Evolutionary conservation across 2,888 invertebrate species (phyloP), one percentile per base, ranked within the genome.

Genomic region (Lasiommata megera): DNA sequence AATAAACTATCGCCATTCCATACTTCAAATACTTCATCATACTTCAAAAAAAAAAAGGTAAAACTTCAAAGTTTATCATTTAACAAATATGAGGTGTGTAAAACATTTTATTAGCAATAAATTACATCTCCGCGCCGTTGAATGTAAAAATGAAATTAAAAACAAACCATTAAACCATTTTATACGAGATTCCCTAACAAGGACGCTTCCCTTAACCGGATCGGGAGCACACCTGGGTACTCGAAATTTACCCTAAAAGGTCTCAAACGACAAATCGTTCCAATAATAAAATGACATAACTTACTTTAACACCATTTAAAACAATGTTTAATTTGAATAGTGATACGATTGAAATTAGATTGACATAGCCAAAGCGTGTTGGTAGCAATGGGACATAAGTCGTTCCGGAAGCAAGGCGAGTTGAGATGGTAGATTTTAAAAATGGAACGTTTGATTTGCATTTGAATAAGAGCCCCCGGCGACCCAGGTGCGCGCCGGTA

Each of bases 371-470:
- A 53, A 40, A 34, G 58, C 61, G 72, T 64, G 68, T 80, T 76
- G 76, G 79, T 75, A 78, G 80, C 74, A 68, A 78, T 79, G 83
- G 84, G 80, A 87, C 82, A 84, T 88, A 89, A 85, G 88, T 86
- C 89, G 77, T 88, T 89, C 84, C 87, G 87, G 88, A 88, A 86
- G 81, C 81, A 79, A 85, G 82, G 81, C 83, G 81, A 79, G 83
- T 77, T 81, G 87, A 87, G 88, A 89, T 88, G 88, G 88, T 89
- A 88, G 87, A 89, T 88, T 89, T 89, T 88, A 82, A 91, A 91
- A 91, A 90, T 89, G 90, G 91, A 88, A 89, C 90, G 86, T 88
- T 91, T 91, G 90, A 91, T 91, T 91, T 91, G 90, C 91, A 91
- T 91, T 90, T 91, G 91, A 91, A 91, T 91, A 82, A 84, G 86